Conservation (phyloP, 1,140 invertebrate species). For the Ganaspis sp. region DNA sequence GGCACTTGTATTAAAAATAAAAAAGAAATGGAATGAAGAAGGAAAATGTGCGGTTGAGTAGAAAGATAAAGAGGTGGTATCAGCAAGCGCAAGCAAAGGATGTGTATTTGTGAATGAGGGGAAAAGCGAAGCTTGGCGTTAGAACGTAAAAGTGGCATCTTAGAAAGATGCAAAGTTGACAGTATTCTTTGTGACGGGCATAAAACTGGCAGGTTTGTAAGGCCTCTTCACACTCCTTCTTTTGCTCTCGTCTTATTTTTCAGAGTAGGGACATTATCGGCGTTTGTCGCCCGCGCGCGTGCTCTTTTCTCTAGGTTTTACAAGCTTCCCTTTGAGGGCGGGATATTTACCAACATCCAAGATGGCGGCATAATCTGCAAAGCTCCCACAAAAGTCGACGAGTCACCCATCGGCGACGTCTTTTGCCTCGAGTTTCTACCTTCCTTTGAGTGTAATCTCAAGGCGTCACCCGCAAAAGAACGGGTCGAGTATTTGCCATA, state of each 20-base stretch:
- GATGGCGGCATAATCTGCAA: conserved; percentile 73
- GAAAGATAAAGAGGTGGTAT: conserved; percentile 38
- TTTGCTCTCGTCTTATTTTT: conserved; percentile 39
- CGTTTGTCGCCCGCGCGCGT: conserved; percentile 36
- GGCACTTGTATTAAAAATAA: conserved; percentile 1
- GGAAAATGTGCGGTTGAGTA: conserved; percentile 33
- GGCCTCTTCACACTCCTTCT: conserved; percentile 72
- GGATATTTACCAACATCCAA: conserved; percentile 76
- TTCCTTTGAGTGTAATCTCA: conserved; percentile 9
- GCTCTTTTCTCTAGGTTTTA: conserved; percentile 53
- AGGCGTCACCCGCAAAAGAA: conserved; percentile 38
- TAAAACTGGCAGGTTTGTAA: conserved; percentile 62
- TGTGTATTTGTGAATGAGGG: conserved; percentile 50
- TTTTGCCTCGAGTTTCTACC: conserved; percentile 53
- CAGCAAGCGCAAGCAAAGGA: neutral
- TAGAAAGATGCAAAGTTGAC: conserved; percentile 75
- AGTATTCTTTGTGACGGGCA: conserved; percentile 72
- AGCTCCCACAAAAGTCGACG: conserved; percentile 65
- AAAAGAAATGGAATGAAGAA: conserved; percentile 26
- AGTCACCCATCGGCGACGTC: conserved; percentile 61
- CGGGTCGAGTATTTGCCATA: conserved; percentile 43
- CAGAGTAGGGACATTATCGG: neutral
- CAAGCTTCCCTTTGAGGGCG: conserved; percentile 66
- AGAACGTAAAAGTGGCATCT: conserved; percentile 67
- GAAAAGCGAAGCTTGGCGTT: conserved; percentile 54